Evolutionary conservation across 2,888 invertebrate genomes (phyloP), one percentile per base, ranked within the genome.

Genomic region (Clivina fossor): DNA sequence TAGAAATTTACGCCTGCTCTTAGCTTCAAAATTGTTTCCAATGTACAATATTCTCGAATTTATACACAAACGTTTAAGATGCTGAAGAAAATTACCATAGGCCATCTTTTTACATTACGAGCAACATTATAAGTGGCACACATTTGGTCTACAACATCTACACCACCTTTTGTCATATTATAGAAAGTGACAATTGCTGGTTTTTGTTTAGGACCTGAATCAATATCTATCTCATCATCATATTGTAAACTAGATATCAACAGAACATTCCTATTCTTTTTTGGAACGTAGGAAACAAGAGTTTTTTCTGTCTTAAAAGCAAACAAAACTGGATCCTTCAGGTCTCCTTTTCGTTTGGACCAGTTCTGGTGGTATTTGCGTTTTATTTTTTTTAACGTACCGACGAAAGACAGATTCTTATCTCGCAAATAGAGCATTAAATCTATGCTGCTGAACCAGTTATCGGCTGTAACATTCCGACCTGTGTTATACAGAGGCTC

Each of bases 401-500:
- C 60, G 11, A 54, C 58, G 32, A 47, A 50, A 40, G 47, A 47
- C 2, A 60, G 28, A 11, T 55, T 56, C 19, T 51, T 16, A 33
- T 46, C 28, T 53, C 41, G 44, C 38, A 58, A 40, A 18, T 58
- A 47, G 37, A 51, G 40, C 19, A 58, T 22, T 13, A 59, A 49
- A 19, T 56, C 47, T 4, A 63, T 38, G 46, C 59, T 53, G n/a
- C 58, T 61, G 35, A 59, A 59, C 53, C 53, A 59, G 35, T 59
- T 57, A 41, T 62, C 61, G 8, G 56, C 57, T 0, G 57, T 59
- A 33, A 63, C 53, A 38, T 63, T 63, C 7, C 60, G 49, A 8
- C 60, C 61, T 38, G 56, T 44, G 35, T 53, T 48, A 33, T 43
- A 58, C 28, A 63, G 15, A 15, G 60, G 59, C 24, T 57, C 53